Evolutionary conservation across 2,888 invertebrate species (phyloP), one percentile per base, ranked within the genome.

Genomic region (Trissonchulus sp.): DNA sequence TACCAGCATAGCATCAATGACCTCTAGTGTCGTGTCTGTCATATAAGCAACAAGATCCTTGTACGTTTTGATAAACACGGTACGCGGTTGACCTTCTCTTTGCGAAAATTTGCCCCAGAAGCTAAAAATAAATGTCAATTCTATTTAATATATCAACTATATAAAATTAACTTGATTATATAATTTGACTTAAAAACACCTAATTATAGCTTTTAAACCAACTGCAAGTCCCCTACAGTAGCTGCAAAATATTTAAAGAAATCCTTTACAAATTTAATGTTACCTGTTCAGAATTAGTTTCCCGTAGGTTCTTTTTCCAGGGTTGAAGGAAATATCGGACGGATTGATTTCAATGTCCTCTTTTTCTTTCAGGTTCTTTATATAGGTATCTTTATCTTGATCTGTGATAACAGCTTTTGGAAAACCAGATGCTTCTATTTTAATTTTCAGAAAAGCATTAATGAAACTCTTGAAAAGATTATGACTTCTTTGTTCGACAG

Each of bases 211-310:
- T n/a, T n/a, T n/a, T n/a, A n/a, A n/a, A n/a, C n/a, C n/a, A n/a
- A n/a, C n/a, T n/a, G n/a, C n/a, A n/a, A n/a, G n/a, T n/a, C n/a
- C n/a, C n/a, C n/a, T n/a, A n/a, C n/a, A n/a, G n/a, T n/a, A n/a
- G n/a, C n/a, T n/a, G n/a, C n/a, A n/a, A n/a, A n/a, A n/a, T n/a
- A n/a, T n/a, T n/a, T n/a, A n/a, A n/a, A n/a, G n/a, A n/a, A n/a
- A 48, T 48, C 23, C 48, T 23, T 15, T 15, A 48, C 8, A 48
- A 15, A 48, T 48, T 48, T 15, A 8, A 48, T 15, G 23, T 48
- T 48, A 48, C 48, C 71, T 69, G 35, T 69, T 69, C 28, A 69
- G 28, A 35, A 18, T n/a, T n/a, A 69, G 71, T 31, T 69, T 69
- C 35, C n/a, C 71, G 8, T n/a, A 35, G 2, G 71, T 31, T 33